phyloP scores from a whole-genome alignment of 2,888 invertebrate species.

The Xylocampa areola region DNA sequence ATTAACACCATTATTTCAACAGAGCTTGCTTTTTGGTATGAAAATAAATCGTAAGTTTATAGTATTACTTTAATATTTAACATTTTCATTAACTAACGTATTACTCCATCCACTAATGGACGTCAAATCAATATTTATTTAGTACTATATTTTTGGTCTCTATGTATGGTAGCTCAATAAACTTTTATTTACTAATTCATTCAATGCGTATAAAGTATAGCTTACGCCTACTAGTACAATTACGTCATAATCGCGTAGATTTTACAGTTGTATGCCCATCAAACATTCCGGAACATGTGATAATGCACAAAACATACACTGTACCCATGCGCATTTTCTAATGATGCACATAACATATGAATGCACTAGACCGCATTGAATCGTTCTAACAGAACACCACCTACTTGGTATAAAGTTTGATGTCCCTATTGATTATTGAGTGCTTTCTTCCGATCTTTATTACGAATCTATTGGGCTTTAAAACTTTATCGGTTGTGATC shows the following conservation, averaged over 20 bases:
- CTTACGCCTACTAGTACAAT: constrained; percentile 6
- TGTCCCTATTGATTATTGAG: constrained; percentile 39
- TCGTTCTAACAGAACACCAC: constrained; percentile 36
- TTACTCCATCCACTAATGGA: too few relatives aligned
- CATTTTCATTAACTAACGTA: too few relatives aligned
- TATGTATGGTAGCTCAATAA: too few relatives aligned
- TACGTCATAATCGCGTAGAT: constrained; percentile 59
- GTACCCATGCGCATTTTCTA: constrained; percentile 27
- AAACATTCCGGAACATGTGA: constrained; percentile 68
- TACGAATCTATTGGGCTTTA: constrained; percentile 50
- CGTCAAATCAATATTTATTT: too few relatives aligned
- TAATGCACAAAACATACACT: constrained; percentile 58
- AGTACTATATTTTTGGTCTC: too few relatives aligned
- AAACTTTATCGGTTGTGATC: constrained; percentile 49
- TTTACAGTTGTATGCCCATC: constrained; percentile 71
- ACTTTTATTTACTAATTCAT: too few relatives aligned
- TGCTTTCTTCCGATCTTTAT: constrained; percentile 49
- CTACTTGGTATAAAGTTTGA: constrained; percentile 32
- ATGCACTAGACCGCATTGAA: constrained; percentile 21
- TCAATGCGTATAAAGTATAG: constrained; percentile 1
- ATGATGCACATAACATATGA: constrained; percentile 39
- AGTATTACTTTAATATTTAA: too few relatives aligned
- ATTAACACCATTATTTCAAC: constrained; percentile 1
- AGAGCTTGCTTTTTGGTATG: too few relatives aligned
- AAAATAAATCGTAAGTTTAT: too few relatives aligned